These are phyloP conservation scores for Keiferia lycopersicella DNA, from an alignment of 2,888 invertebrate genomes.

Conservation along the genomic window DNA sequence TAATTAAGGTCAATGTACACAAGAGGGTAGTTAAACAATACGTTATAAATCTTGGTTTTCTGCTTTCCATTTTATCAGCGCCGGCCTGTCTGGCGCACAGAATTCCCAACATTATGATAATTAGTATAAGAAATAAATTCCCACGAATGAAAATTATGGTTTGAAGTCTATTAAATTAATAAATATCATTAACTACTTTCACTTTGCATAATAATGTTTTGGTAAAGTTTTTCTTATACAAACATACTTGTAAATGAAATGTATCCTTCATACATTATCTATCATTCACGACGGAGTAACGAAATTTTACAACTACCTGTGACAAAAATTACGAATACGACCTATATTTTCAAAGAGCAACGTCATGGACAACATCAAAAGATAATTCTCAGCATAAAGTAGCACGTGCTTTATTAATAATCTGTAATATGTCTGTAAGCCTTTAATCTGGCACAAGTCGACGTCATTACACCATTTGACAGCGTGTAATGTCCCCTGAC, in stretches of 20 bases:
- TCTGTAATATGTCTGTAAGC: background rate
- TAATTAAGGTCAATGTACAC: constrained; percentile 1
- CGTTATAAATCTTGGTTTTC: constrained; percentile 27
- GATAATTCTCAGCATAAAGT: background rate
- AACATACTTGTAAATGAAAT: background rate
- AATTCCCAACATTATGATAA: constrained; percentile 48
- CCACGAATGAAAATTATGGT: constrained; percentile 36
- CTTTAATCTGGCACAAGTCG: constrained; percentile 7
- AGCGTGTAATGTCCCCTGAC: background rate
- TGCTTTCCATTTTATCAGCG: constrained; percentile 60
- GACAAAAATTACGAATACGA: no score
- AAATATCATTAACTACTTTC: background rate
- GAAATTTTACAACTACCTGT: no score
- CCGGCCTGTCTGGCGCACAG: constrained; percentile 43
- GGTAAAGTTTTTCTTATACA: background rate
- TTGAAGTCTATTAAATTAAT: constrained; percentile 17
- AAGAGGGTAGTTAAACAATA: background rate
- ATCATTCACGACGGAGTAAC: no score
- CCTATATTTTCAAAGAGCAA: no score
- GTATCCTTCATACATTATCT: no score
- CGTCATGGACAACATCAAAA: background rate
- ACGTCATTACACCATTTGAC: background rate
- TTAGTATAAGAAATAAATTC: constrained; percentile 43
- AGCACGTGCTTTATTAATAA: constrained; percentile 16
- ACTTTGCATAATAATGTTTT: constrained; percentile 1